Conservation (phyloP, 2,888 invertebrate genomes). For the Oscheius sp. region DNA sequence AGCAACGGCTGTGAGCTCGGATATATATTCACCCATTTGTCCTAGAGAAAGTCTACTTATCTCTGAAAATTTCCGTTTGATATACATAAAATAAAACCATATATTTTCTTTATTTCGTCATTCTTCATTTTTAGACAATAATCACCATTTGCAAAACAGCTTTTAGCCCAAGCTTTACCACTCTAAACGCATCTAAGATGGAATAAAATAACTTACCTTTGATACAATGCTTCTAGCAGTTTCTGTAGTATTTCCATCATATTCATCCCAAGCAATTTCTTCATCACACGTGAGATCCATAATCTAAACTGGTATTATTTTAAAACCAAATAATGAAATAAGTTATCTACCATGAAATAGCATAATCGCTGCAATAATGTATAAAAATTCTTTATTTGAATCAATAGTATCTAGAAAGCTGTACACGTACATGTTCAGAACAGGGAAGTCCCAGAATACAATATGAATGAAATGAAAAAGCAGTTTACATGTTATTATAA, state of each 20-base stretch:
- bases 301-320: neutral
- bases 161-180: neutral
- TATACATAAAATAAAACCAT: conserved; percentile 10
- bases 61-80: neutral
- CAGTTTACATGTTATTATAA: conserved; percentile 28
- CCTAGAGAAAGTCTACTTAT: neutral
- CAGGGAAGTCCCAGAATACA: neutral
- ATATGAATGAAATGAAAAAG: conserved; percentile 1
- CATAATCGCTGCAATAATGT: neutral
- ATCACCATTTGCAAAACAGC: neutral
- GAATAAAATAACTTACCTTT: neutral
- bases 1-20: neutral
- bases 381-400: conserved; percentile 17
- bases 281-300: neutral
- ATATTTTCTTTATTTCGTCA: neutral
- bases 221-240: neutral
- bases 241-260: neutral
- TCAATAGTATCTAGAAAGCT: conserved; percentile 23
- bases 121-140: neutral
- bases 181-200: neutral
- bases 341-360: neutral
- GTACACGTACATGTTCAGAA: conserved; percentile 25
- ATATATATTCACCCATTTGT: neutral
- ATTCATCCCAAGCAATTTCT: neutral
- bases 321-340: neutral